Evolutionary conservation across 92 coral and sea anemone genomes (phyloP), one percentile per base, ranked within the genome.

Genomic region (Siderastrea radians): DNA sequence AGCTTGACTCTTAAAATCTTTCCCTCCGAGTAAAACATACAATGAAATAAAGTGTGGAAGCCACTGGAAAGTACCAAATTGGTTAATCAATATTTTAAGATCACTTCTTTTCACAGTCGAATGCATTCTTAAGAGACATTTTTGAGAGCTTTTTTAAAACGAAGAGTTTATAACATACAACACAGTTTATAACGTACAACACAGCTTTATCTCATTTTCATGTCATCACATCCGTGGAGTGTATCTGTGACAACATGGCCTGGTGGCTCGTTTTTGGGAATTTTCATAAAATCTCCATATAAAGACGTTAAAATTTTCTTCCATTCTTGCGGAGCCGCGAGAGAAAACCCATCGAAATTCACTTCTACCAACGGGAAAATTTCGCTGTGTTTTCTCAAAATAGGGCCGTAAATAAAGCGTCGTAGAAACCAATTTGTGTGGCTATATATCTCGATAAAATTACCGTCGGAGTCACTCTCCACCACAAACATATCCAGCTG

Each of bases 291-390:
- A 47, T 74, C 81, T 1, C 94, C 94, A 48, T 91, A 91, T 10
- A 72, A 46, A 7, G 73, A 60, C 26, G 7, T 45, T 3, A 91
- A 50, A 26, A 80, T n/a, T 46, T 86, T 62, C 49, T 69, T 38
- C 91, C 91, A 91, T 8, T 81, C 71, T 6, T 79, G 75, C 60
- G 94, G 94, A 38, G 84, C 94, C 14, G 91, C 85, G 38, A 86
- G 17, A 6, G 3, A 7, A 62, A 86, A 91, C 1, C 94, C 94
- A 68, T 87, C 94, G 52, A 91, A 91, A 75, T 86, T 62, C 54
- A 91, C 53, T 10, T 81, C 74, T 6, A 45, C 9, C 55, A 81
- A 13, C 1, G 94, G 94, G 58, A 86, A 91, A 44, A 91, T 81
- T 4, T 91, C 91, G 13, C 62, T 58, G 3, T 19, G 16, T 66